Conservation (phyloP, 2,888 invertebrate genomes). For the Xanthorhoe designata region DNA sequence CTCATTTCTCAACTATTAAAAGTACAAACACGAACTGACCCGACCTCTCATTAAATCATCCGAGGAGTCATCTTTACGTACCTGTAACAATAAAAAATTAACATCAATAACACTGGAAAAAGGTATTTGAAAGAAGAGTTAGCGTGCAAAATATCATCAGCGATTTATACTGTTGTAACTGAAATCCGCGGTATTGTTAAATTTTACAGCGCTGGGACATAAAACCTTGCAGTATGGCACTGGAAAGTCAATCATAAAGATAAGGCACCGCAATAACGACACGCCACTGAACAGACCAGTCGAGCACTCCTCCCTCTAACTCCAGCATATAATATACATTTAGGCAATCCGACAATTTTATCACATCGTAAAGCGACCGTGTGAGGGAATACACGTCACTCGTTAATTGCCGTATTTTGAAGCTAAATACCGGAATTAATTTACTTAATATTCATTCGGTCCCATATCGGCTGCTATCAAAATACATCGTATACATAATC, state of each 20-base stretch:
- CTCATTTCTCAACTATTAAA: conserved; percentile 67
- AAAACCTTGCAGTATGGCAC: conserved; percentile 45
- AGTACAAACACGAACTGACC: conserved; percentile 47
- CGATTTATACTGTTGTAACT: conserved; percentile 35
- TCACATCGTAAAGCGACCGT: conserved; percentile 65
- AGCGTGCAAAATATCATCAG: conserved; percentile 34
- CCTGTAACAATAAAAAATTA: conserved; percentile 60
- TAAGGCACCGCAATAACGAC: conserved; percentile 55
- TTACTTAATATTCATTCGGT: conserved; percentile 68
- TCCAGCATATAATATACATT: conserved; percentile 42
- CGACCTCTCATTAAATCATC: conserved; percentile 46
- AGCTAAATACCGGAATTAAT: conserved; percentile 68
- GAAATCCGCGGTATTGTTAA: conserved; percentile 37
- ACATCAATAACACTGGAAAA: conserved; percentile 37
- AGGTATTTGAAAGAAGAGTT: conserved; percentile 24
- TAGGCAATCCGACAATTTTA: conserved; percentile 62
- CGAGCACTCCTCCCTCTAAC: conserved; percentile 38
- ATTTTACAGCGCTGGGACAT: conserved; percentile 40
- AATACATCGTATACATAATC: conserved; percentile 54
- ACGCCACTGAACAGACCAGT: conserved; percentile 46
- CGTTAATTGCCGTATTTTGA: conserved; percentile 70
- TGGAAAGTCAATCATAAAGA: conserved; percentile 62
- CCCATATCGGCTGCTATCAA: conserved; percentile 61
- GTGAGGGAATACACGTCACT: conserved; percentile 53
- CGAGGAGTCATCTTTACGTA: conserved; percentile 48